Conservation (phyloP, 2,888 invertebrate species). For the Pheosia gnoma region DNA sequence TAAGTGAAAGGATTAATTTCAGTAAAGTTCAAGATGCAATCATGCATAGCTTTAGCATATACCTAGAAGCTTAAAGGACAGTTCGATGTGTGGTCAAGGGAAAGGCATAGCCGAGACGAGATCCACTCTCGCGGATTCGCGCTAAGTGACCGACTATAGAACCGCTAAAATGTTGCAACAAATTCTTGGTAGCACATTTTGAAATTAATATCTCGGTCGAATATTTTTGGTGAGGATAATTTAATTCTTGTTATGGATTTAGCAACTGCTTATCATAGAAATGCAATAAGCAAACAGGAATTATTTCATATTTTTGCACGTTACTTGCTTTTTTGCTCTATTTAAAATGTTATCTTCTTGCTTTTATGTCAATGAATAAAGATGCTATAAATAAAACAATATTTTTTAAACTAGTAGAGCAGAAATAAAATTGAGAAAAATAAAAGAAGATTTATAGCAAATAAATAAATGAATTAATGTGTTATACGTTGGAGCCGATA, state of each 20-base stretch:
- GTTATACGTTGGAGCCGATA: too few species aligned
- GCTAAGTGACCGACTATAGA: constrained; percentile 27
- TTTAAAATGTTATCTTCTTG: too few species aligned
- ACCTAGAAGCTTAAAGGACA: constrained; percentile 12
- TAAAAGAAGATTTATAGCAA: too few species aligned
- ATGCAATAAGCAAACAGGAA: too few species aligned
- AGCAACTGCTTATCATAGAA: too few species aligned
- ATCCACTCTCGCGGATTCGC: constrained; percentile 19
- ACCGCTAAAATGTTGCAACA: constrained; percentile 27
- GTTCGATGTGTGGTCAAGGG: constrained; percentile 16
- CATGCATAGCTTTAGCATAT: neutral
- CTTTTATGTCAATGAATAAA: too few species aligned
- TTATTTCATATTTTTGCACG: too few species aligned
- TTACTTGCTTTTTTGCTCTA: too few species aligned
- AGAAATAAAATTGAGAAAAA: too few species aligned
- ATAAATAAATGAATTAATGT: too few species aligned
- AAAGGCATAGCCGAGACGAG: constrained; percentile 32
- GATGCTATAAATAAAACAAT: too few species aligned
- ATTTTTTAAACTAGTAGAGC: too few species aligned
- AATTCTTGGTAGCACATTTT: constrained; percentile 8
- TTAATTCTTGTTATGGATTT: neutral
- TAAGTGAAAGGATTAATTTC: constrained; percentile 1
- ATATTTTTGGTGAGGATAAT: neutral
- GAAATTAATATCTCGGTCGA: neutral
- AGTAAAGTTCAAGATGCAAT: constrained; percentile 1